Evolutionary conservation across 2,113 vertebrate genomes (phyloP).

Genomic region (Anoura caudifer): DNA sequence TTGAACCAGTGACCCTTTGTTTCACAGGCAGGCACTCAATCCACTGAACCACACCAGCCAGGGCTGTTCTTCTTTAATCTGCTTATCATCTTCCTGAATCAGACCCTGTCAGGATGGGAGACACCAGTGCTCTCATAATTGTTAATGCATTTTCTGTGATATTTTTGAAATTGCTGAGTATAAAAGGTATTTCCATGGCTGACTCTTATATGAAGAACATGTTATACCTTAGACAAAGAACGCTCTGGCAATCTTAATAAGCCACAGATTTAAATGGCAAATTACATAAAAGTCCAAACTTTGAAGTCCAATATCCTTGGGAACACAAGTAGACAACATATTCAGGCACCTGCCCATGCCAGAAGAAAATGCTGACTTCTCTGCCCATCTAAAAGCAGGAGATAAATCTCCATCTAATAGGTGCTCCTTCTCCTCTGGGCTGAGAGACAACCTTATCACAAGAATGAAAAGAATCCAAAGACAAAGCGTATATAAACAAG

Average conservation of each 20-base stretch:
- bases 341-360: neutral
- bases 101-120: neutral
- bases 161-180: neutral
- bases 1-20: too few relatives aligned
- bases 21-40: too few relatives aligned
- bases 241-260: neutral
- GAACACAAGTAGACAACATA: neutral
- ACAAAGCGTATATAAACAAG: neutral
- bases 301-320: neutral
- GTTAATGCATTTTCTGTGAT: neutral
- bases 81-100: neutral
- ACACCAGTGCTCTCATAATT: neutral
- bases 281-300: neutral
- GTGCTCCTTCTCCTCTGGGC: neutral
- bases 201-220: neutral
- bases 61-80: neutral
- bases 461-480: neutral
- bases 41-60: too few relatives aligned
- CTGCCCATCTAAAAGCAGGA: neutral
- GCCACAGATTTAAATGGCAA: neutral
- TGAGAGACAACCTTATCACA: neutral
- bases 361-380: neutral
- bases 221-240: neutral
- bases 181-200: neutral
- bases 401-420: neutral